A percentile compares a stretch with the other conserved stretches of the same genome.
Evolutionary conservation across 2,113 vertebrate species (phyloP).

Genomic region (Scomber scombrus): DNA sequence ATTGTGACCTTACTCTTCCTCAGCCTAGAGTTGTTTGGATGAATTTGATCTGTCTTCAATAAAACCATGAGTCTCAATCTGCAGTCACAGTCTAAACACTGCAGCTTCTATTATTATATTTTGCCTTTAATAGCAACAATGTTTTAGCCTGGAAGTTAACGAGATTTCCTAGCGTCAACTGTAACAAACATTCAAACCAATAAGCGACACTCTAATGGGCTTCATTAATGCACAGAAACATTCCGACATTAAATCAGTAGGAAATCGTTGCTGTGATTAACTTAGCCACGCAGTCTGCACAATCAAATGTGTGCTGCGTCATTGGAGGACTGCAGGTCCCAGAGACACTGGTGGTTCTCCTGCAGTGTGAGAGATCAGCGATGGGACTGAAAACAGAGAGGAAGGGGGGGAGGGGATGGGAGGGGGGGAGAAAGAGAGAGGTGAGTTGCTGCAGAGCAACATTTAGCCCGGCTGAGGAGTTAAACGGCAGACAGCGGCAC

Average conservation of each 20-base stretch:
- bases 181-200: constrained; percentile 6
- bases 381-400: constrained; percentile 62
- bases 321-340: constrained; percentile 71
- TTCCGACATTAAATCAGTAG: not conserved
- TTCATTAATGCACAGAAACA: constrained; percentile 7
- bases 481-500: constrained; percentile 49
- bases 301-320: constrained; percentile 68
- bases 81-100: constrained; percentile 11
- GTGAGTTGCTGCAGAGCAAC: constrained; percentile 61
- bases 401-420: constrained; percentile 24
- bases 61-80: not conserved
- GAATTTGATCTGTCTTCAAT: constrained; percentile 5
- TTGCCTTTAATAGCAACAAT: constrained; percentile 10
- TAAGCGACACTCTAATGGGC: constrained; percentile 19
- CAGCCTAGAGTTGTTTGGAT: not conserved
- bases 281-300: constrained; percentile 19
- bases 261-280: constrained; percentile 3
- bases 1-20: not conserved
- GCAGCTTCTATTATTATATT: not conserved
- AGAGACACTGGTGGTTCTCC: constrained; percentile 64
- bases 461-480: constrained; percentile 61
- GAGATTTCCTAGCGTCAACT: constrained; percentile 1
- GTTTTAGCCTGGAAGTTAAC: constrained; percentile 16
- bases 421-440: constrained; percentile 39
- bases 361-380: constrained; percentile 75